Percentiles rank a stretch among this genome's conserved stretches.
phyloP scores from a whole-genome alignment of 1,140 invertebrate species.

The Pseudomyrmex sp. region DNA sequence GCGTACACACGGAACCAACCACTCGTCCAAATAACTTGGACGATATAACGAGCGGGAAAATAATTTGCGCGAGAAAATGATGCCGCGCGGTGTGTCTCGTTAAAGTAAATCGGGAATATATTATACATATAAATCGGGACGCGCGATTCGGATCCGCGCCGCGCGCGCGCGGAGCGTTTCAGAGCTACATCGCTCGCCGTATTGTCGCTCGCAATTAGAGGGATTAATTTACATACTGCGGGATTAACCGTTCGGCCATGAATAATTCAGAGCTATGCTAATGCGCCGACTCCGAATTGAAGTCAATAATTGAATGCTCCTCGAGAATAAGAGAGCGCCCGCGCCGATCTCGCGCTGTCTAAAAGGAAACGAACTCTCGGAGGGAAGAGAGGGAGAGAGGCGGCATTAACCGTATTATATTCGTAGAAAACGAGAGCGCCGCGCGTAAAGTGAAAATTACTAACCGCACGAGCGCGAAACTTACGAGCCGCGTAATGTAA shows the following conservation, averaged over 20 bases:
- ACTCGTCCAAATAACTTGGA: not conserved
- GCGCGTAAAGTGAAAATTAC: slow-evolving; percentile 41
- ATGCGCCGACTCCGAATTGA: slow-evolving; percentile 77
- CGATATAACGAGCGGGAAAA: slow-evolving; percentile 30
- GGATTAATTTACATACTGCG: slow-evolving; percentile 79
- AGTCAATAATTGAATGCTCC: slow-evolving; percentile 81
- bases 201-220: slow-evolving; percentile 81
- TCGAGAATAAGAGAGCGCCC: slow-evolving; percentile 67
- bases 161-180: not conserved
- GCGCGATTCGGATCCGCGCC: slow-evolving; percentile 28
- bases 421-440: slow-evolving; percentile 51
- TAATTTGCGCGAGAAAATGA: slow-evolving; percentile 55
- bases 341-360: not conserved
- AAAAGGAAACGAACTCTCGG: not conserved
- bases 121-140: slow-evolving; percentile 70
- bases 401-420: slow-evolving; percentile 67
- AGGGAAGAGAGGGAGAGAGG: not conserved
- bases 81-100: slow-evolving; percentile 40
- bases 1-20: too few species aligned
- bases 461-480: slow-evolving; percentile 12
- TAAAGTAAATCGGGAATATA: slow-evolving; percentile 67
- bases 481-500: slow-evolving; percentile 33
- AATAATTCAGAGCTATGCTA: slow-evolving; percentile 82
- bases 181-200: slow-evolving; percentile 62
- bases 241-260: slow-evolving; percentile 80